These are phyloP conservation scores for Sylvilagus floridanus DNA, from an alignment of 2,797 vertebrate genomes.

Conservation along the genomic window DNA sequence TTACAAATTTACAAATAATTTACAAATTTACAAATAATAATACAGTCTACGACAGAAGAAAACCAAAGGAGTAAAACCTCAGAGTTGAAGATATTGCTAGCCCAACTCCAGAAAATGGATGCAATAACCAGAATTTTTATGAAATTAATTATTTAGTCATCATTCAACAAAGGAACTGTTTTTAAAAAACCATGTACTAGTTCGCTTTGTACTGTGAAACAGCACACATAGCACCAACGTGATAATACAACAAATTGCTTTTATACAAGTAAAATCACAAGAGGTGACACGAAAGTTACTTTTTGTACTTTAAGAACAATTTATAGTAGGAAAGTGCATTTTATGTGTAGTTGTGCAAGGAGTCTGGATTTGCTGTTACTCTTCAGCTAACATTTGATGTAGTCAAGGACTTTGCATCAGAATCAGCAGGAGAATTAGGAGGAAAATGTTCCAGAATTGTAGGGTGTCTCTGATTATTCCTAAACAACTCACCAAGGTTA, in stretches of 20 bases:
- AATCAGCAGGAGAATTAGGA: background rate
- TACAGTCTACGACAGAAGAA: background rate
- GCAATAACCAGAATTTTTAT: background rate
- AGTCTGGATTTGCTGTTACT: background rate
- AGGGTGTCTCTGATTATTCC: conserved; percentile 20
- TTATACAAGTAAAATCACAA: conserved; percentile 31
- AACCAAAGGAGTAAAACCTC: background rate
- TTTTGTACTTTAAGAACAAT: conserved; percentile 15
- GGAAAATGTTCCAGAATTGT: background rate
- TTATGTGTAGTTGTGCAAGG: background rate
- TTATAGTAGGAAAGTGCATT: background rate
- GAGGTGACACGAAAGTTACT: background rate
- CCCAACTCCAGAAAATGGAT: background rate
- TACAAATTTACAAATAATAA: conserved; percentile 22
- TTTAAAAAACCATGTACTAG: background rate
- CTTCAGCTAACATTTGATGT: background rate
- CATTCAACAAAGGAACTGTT: background rate
- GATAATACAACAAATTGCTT: background rate
- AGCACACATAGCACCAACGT: background rate
- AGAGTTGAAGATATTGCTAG: background rate
- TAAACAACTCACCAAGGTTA: conserved; percentile 19
- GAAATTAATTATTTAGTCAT: background rate
- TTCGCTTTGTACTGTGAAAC: background rate
- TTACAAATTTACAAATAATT: too few relatives aligned
- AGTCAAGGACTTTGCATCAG: conserved; percentile 16